A percentile compares a stretch with the other conserved stretches of the same genome.
These are phyloP conservation scores for Xestia rhomboidea DNA, from an alignment of 2,888 invertebrate genomes.

Conservation along the genomic window DNA sequence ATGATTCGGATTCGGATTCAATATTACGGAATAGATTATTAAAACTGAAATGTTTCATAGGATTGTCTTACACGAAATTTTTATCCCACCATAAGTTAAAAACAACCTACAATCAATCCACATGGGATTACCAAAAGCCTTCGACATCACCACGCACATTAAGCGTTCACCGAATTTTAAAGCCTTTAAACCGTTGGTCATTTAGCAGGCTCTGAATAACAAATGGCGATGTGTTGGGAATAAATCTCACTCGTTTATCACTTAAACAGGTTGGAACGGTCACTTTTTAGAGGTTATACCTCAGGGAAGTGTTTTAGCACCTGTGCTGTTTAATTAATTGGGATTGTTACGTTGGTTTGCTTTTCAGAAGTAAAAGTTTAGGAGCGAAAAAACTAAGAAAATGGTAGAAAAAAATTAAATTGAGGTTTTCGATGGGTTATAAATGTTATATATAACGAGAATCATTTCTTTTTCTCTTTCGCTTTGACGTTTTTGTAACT, in stretches of 20 bases:
- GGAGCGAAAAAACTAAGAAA: neutral
- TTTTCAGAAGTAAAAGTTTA: neutral
- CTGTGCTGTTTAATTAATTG: constrained; percentile 60
- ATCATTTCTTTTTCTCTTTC: neutral
- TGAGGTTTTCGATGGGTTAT: neutral
- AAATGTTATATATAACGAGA: neutral
- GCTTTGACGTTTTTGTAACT: neutral
- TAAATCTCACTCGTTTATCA: constrained; percentile 87
- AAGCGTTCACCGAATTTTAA: constrained; percentile 75
- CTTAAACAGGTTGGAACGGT: constrained; percentile 74
- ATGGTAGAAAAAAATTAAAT: neutral
- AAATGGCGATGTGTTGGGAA: constrained; percentile 80
- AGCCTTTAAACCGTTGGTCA: constrained; percentile 75
- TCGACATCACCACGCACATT: constrained; percentile 72
- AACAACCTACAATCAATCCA: neutral
- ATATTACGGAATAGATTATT: neutral
- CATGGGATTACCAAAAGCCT: constrained; percentile 60
- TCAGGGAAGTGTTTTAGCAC: constrained; percentile 75
- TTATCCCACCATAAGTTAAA: neutral
- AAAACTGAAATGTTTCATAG: neutral
- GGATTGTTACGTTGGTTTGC: constrained; percentile 4
- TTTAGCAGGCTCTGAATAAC: constrained; percentile 82
- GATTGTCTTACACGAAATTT: neutral
- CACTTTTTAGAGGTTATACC: constrained; percentile 73
- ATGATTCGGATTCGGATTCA: neutral